Percentiles rank a stretch among this genome's conserved stretches.
Conservation (phyloP, 92 coral and sea anemone species). For the Zoanthus sansibaricus region DNA sequence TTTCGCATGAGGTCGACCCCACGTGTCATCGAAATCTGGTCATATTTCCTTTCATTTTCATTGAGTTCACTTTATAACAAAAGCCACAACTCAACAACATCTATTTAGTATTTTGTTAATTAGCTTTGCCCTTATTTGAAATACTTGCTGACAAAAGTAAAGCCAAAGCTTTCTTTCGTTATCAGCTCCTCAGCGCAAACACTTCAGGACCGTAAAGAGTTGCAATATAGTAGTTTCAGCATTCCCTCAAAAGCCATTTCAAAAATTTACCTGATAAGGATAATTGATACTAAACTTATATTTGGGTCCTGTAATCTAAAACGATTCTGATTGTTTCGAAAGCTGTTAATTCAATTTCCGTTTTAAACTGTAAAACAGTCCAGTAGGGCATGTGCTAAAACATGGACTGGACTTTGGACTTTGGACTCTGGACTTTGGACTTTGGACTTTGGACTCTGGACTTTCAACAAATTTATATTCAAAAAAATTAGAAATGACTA, state of each 20-base stretch:
- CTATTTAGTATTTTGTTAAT: background rate
- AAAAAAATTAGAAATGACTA: too few relatives aligned
- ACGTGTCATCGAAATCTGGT: background rate
- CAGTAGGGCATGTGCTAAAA: background rate
- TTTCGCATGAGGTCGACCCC: background rate
- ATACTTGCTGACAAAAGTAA: background rate
- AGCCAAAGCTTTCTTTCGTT: background rate
- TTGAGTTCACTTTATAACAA: background rate
- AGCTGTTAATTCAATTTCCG: background rate
- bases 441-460: too few relatives aligned
- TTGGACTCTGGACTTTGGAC: too few relatives aligned
- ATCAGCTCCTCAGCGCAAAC: background rate
- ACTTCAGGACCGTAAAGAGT: background rate
- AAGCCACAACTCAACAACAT: constrained; percentile 5
- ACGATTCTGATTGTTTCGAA: background rate
- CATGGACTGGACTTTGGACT: too few relatives aligned
- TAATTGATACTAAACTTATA: background rate
- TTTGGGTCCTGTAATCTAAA: background rate
- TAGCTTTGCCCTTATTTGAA: background rate
- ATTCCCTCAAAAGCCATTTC: background rate
- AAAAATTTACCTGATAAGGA: background rate
- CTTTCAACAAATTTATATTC: too few relatives aligned
- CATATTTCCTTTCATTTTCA: background rate
- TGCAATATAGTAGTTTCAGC: background rate
- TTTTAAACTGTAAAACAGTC: background rate